Base-by-base conservation (phyloP, 2,888 invertebrate species). In the Brenthis daphne region DNA sequence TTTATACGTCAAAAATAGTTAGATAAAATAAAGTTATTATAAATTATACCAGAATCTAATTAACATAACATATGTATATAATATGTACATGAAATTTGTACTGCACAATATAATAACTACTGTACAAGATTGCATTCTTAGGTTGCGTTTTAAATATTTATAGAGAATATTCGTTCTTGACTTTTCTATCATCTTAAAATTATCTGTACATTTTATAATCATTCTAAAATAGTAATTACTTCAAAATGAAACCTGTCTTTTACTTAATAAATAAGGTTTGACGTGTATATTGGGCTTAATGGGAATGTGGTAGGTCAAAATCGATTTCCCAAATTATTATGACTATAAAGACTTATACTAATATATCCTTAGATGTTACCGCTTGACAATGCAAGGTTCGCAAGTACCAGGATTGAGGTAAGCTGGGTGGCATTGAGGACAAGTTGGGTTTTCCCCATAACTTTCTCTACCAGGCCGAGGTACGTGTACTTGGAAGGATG, bases 401-500 rank as follows among this genome's bases (percentile, higher is more conserved):
- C 95, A 95, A 14, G 93, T 93, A n/a, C 94, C 94, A 0, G 94
- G 94, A 61, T 86, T 85, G 16, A 95, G 82, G 78, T 94, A 95
- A 1, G 94, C 94, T 0, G 95, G 95, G 80, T 95, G 94, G 77
- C 95, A 95, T 74, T 95, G 94, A 0, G 95, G 94, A 69, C 95
- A 95, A 57, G 90, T 86, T 0, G 94, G 93, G 79, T 94, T 95
- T 79, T 95, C 94, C 11, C 94, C 94, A 74, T 90, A 95, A 77
- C 84, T 92, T 65, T 81, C 89, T 76, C 86, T 79, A 0, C 89
- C 90, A 3, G 87, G 85, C 63, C 81, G 85, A 0, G 94, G 89
- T 48, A 95, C 92, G 72, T 91, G 91, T 11, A 95, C 91, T 75
- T 94, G 94, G 80, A 95, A 95, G 0, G 95, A 95, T 1, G 95